Evolutionary conservation across 2,888 invertebrate genomes (phyloP).

Genomic region (Coenonympha glycerion): DNA sequence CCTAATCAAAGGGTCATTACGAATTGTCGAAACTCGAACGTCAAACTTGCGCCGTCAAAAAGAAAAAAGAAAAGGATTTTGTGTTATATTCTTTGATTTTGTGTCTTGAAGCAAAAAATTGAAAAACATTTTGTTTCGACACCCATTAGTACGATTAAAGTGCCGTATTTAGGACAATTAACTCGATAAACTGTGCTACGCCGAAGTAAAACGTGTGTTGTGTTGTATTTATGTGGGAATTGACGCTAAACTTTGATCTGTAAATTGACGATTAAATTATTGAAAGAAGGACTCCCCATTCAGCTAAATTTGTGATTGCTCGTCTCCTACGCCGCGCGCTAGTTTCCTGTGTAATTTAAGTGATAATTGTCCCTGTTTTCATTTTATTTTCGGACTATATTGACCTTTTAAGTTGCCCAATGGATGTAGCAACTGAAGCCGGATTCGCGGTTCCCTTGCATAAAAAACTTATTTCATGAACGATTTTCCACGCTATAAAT

Average conservation of each 20-base stretch:
- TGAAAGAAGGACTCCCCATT: not conserved
- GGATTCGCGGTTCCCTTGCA: constrained; percentile 25
- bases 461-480: constrained; percentile 28
- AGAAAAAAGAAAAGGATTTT: constrained; percentile 30
- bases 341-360: constrained; percentile 5
- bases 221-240: constrained; percentile 6
- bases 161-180: constrained; percentile 21
- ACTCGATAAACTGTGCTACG: constrained; percentile 18
- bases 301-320: constrained; percentile 25
- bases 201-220: constrained; percentile 11
- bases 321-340: constrained; percentile 16
- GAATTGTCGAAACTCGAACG: constrained; percentile 25
- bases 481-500: constrained; percentile 27
- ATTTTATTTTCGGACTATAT: constrained; percentile 18
- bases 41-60: constrained; percentile 17
- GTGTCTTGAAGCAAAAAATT: constrained; percentile 31
- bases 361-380: constrained; percentile 17
- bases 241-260: not conserved
- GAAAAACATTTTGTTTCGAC: constrained; percentile 29
- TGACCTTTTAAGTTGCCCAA: constrained; percentile 28
- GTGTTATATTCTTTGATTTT: no score
- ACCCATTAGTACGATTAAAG: constrained; percentile 19
- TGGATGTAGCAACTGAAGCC: constrained; percentile 26
- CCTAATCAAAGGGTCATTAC: constrained; percentile 9
- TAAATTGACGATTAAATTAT: constrained; percentile 4